Conservation (phyloP, 2,888 invertebrate species). For the Meiosimyza platycephala region DNA sequence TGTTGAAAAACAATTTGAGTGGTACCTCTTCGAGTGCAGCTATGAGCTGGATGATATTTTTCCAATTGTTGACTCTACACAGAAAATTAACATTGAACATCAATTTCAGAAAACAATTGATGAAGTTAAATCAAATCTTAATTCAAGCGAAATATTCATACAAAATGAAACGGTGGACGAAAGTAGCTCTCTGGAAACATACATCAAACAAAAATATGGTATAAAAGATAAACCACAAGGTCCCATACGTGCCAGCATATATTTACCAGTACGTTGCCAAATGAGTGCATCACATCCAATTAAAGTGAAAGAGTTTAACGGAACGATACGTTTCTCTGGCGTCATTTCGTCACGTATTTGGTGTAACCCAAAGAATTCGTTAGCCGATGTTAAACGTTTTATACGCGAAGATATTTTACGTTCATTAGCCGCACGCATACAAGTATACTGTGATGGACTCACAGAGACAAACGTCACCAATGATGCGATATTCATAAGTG, state of each 20-base stretch:
- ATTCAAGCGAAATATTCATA: constrained; percentile 78
- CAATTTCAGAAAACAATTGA: constrained; percentile 61
- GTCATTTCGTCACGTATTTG: constrained; percentile 74
- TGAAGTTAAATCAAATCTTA: constrained; percentile 57
- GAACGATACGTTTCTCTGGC: constrained; percentile 61
- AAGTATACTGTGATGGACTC: constrained; percentile 93
- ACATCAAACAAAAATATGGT: constrained; percentile 71
- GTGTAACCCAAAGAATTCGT: constrained; percentile 80
- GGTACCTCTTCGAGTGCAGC: constrained; percentile 81
- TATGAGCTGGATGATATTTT: constrained; percentile 82
- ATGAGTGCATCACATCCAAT: constrained; percentile 47
- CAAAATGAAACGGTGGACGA: constrained; percentile 78
- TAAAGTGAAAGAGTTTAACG: constrained; percentile 58
- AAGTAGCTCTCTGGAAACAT: constrained; percentile 73
- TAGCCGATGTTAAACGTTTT: constrained; percentile 78
- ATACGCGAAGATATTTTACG: constrained; percentile 87
- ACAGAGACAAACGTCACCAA: constrained; percentile 68
- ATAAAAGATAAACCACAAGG: constrained; percentile 43
- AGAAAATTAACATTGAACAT: constrained; percentile 62
- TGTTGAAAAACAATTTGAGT: constrained; percentile 75
- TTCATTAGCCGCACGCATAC: constrained; percentile 85
- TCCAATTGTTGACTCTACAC: constrained; percentile 74
- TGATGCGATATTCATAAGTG: constrained; percentile 76
- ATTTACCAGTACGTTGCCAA: constrained; percentile 77
- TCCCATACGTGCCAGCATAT: constrained; percentile 70